Conservation (phyloP, 2,113 vertebrate species). For the Cyprinodon brontotheroides region DNA sequence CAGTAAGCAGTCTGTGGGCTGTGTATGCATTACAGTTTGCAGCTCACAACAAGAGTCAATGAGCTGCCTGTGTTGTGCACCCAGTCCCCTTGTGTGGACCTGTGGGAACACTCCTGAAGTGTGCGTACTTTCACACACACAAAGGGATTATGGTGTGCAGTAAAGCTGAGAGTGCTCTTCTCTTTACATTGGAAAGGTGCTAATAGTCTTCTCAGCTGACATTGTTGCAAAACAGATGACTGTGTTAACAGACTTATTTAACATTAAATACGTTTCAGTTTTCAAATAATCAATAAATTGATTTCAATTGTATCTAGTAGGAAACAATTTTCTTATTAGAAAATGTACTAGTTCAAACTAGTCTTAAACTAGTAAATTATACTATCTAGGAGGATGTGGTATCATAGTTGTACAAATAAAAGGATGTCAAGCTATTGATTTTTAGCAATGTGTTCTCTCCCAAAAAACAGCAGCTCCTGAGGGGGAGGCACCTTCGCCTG, state of each 20-base stretch:
- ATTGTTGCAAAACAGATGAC: background rate
- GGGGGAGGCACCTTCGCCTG: constrained; percentile 57
- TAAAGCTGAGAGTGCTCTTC: constrained; percentile 43
- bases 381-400: constrained; percentile 23
- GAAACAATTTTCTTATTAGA: background rate
- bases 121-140: background rate
- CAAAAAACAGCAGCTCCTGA: constrained; percentile 51
- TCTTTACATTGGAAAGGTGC: constrained; percentile 34
- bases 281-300: background rate
- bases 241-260: background rate
- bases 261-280: background rate
- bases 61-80: constrained; percentile 60
- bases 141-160: constrained; percentile 8
- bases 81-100: constrained; percentile 44
- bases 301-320: background rate
- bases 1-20: constrained; percentile 38
- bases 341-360: background rate
- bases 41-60: constrained; percentile 55
- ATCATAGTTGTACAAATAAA: constrained; percentile 16
- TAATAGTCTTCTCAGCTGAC: constrained; percentile 36
- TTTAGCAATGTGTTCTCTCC: constrained; percentile 50
- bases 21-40: constrained; percentile 34
- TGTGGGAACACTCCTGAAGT: constrained; percentile 29
- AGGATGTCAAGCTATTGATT: constrained; percentile 58
- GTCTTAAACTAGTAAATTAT: background rate